A percentile compares a stretch with the other conserved stretches of the same genome.
Conservation (phyloP, 2,113 vertebrate genomes). For the Pogonocichla stellata region DNA sequence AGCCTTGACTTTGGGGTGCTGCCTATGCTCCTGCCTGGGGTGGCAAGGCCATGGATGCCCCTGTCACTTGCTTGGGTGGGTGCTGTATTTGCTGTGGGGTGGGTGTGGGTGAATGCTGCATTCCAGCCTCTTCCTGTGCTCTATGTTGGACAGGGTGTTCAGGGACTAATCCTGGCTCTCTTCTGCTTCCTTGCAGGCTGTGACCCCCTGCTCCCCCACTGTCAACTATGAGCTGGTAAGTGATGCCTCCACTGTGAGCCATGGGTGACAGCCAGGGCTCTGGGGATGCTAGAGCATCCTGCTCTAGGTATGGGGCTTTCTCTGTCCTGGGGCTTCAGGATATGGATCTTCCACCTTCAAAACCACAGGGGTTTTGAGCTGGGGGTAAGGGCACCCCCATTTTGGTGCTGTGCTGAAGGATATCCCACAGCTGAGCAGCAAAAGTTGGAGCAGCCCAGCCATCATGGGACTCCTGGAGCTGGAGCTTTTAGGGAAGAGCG, state of each 20-base stretch:
- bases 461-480: not conserved
- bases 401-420: not conserved
- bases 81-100: not conserved
- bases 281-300: not conserved
- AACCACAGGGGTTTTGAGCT: not conserved
- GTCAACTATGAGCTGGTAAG: constrained; percentile 90
- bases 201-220: constrained; percentile 82
- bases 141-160: not conserved
- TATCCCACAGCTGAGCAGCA: not conserved
- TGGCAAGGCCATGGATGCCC: not conserved
- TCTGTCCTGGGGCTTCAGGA: not conserved
- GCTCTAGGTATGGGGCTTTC: not conserved
- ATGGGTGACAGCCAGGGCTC: not conserved
- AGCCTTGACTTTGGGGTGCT: not conserved
- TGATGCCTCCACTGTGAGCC: not conserved
- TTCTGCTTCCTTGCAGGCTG: constrained; percentile 76
- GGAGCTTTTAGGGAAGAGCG: not conserved
- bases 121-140: not conserved
- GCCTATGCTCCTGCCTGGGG: not conserved
- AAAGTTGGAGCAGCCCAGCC: not conserved
- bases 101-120: not conserved
- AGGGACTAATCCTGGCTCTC: not conserved
- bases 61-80: not conserved
- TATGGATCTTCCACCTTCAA: not conserved
- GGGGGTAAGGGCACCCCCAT: not conserved